Percentiles rank a stretch among this genome's conserved stretches.
Conservation (phyloP, 2,888 invertebrate genomes). For the Mesorhabditis belari region DNA sequence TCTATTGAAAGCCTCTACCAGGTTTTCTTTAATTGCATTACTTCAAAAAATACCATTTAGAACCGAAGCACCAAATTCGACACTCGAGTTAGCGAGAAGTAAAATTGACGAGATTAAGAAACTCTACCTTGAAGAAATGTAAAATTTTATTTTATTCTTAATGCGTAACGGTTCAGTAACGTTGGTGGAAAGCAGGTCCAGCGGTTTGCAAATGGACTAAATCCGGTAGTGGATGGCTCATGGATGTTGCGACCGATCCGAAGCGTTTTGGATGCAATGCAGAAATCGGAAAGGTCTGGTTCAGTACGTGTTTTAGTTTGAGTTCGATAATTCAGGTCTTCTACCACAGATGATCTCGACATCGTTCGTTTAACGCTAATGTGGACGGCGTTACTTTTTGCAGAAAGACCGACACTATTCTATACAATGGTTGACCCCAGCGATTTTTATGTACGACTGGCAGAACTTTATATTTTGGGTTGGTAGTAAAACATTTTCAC, state of each 20-base stretch:
- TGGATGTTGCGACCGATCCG: slow-evolving; percentile 45
- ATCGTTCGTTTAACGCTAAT: slow-evolving; percentile 39
- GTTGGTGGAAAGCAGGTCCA: neutral
- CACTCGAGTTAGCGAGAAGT: slow-evolving; percentile 25
- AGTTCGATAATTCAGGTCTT: slow-evolving; percentile 3
- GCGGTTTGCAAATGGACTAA: slow-evolving; percentile 38
- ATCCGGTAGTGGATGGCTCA: slow-evolving; percentile 36
- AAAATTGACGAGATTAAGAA: slow-evolving; percentile 37
- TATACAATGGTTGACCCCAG: slow-evolving; percentile 24
- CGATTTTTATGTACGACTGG: slow-evolving; percentile 36
- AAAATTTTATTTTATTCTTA: slow-evolving; percentile 1
- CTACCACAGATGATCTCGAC: slow-evolving; percentile 39
- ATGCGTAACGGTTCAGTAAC: too few species aligned
- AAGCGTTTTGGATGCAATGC: slow-evolving; percentile 33
- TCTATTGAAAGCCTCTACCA: slow-evolving; percentile 15
- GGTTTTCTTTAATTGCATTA: neutral
- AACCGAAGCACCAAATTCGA: neutral
- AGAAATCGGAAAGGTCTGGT: slow-evolving; percentile 8
- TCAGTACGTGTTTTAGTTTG: neutral
- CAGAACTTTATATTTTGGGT: slow-evolving; percentile 40
- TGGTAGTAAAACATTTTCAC: neutral
- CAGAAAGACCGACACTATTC: slow-evolving; percentile 27
- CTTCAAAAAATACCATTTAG: neutral
- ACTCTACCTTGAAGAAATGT: slow-evolving; percentile 45
- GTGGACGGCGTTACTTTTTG: slow-evolving; percentile 34